These are phyloP conservation scores for Falco berigora DNA, from an alignment of 2,797 vertebrate genomes.

Conservation along the genomic window DNA sequence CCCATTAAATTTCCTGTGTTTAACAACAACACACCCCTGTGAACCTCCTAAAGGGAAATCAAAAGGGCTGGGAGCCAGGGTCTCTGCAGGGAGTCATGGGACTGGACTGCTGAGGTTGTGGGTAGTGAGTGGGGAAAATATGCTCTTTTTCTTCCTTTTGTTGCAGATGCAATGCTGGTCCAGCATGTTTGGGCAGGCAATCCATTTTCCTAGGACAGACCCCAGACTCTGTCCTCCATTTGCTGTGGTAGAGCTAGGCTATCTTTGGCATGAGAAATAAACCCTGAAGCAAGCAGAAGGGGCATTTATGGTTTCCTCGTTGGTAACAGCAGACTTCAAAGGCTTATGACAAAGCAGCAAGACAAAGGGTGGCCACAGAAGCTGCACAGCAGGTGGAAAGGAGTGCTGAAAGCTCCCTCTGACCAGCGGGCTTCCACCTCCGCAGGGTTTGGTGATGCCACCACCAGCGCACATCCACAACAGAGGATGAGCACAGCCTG, in stretches of 20 bases:
- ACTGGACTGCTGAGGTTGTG: background rate
- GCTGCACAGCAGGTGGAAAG: background rate
- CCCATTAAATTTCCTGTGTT: background rate
- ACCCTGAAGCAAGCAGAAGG: background rate
- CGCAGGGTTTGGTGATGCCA: background rate
- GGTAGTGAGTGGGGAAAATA: background rate
- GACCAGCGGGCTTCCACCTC: background rate
- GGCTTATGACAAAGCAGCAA: background rate
- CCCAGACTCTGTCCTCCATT: background rate
- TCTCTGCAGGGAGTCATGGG: background rate
- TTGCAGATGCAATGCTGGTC: background rate
- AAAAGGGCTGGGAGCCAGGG: accelerated
- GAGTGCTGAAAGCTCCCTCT: background rate
- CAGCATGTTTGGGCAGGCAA: background rate
- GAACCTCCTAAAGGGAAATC: background rate
- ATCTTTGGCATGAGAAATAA: background rate
- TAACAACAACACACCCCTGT: background rate
- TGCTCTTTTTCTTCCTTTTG: background rate
- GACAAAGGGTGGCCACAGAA: background rate
- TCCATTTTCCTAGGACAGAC: background rate
- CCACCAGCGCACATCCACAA: background rate
- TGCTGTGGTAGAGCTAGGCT: background rate
- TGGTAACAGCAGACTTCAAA: background rate
- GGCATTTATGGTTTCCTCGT: background rate
- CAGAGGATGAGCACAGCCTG: background rate